Evolutionary conservation across 1,140 invertebrate species (phyloP), one percentile per base, ranked within the genome.

Genomic region (Drosophila auraria): DNA sequence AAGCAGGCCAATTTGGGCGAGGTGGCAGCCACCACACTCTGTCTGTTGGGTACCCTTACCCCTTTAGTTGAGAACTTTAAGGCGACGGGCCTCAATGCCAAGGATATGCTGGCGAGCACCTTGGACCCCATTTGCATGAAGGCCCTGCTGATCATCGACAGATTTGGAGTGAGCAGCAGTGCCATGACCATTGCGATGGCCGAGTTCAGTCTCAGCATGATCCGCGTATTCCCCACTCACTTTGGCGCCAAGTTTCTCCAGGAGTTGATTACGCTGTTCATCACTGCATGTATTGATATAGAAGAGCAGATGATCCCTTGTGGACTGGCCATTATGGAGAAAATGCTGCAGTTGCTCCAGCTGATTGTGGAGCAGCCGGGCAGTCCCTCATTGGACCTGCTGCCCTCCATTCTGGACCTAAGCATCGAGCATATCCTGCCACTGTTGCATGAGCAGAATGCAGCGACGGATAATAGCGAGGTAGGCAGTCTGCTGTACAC

Each of bases 401-500:
- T 96, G 17, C 95, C 95, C 51, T 95, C 95, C 30, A 94, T 95
- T 63, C 95, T 97, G 50, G 94, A 94, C 69, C 94, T 97, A 12
- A 96, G 96, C 92, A 94, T 97, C 73, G 95, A 96, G 61, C 95
- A 97, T 78, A 96, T 97, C 40, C 95, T 97, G 94, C 97, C 96
- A 14, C 93, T 95, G 40, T 87, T 97, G 66, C 94, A 95, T 27
- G 87, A 90, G 50, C 87, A 86, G 27, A 82, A 83, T 33, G 93
- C 91, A 58, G 72, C 78, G 7, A 75, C 80, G 15, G 93, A 94
- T 23, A 93, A 94, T 80, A 94, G 94, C n/a, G 95, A 95, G 78
- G 94, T 95, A 5, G 94, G 94, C 36, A 92, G 94, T 56, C 93
- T 20, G 20, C 20, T 20, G 20, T 20, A 20, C 20, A 20, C 20